Evolutionary conservation across 2,113 vertebrate genomes (phyloP), one percentile per base, ranked within the genome.

Genomic region (Ammodytes marinus): DNA sequence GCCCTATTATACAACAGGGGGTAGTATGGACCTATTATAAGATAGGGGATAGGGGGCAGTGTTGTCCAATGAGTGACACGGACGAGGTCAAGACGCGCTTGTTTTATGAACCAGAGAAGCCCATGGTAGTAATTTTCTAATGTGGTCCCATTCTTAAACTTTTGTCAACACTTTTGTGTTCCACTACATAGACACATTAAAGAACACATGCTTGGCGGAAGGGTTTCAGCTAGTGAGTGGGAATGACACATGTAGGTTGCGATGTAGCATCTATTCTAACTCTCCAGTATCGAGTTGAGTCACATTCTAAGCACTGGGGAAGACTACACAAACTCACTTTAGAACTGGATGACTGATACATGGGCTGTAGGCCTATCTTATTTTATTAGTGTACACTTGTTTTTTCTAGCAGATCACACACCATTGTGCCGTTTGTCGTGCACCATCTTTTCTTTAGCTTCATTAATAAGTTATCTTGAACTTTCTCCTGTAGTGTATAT

Each of bases 21-120:
- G 27, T 27, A 27, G 27, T 27, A 27, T 27, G 27, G 27, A 27
- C 27, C 27, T 27, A 27, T 27, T 27, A 27, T 27, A 27, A 27
- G 27, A 27, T 27, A 27, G 27, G 27, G 27, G 27, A 27, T n/a
- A 80, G 87, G 59, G 39, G 80, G 87, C 86, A 50, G 59, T 82
- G 74, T 54, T 65, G 45, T 64, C 39, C 3, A 61, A 19, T 52
- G 7, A 65, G 55, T 14, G 10, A 46, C 17, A 64, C 13, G 3
- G 19, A 45, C 1, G 14, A 61, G 19, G 14, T n/a, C 15, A 63
- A 7, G 69, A 8, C 15, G 80, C 45, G 69, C 52, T 39, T 81
- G 79, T 73, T 86, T 87, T 79, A 50, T 0, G 4, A 69, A 42
- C 58, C 69, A 17, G n/a, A 13, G 8, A 6, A 80, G 3, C 54